Evolutionary conservation across 2,113 vertebrate genomes (phyloP).

Genomic region (Bos javanicus): DNA sequence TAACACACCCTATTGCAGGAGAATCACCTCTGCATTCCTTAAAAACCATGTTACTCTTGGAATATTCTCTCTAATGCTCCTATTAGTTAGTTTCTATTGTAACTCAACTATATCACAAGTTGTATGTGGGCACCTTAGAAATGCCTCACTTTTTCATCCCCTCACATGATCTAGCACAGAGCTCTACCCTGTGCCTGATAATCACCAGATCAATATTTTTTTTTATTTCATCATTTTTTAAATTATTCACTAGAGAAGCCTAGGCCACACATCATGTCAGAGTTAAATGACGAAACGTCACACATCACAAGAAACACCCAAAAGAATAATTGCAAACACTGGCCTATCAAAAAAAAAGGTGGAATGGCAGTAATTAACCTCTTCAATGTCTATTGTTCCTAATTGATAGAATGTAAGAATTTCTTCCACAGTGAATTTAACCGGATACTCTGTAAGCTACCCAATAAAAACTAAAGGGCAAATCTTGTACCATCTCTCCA

Average conservation of each 20-base stretch:
- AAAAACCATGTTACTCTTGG: neutral
- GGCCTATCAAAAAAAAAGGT: neutral
- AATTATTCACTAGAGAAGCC: constrained; percentile 49
- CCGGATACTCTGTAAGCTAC: neutral
- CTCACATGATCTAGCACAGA: neutral
- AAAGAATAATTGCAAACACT: constrained; percentile 35
- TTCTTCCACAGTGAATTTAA: neutral
- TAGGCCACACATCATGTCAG: constrained; percentile 26
- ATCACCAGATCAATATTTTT: constrained; percentile 24
- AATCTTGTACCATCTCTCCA: neutral
- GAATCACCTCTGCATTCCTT: neutral
- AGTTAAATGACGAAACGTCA: constrained; percentile 52
- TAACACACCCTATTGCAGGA: neutral
- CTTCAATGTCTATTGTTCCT: neutral
- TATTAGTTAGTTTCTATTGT: neutral
- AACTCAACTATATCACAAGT: neutral
- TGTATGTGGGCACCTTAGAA: neutral
- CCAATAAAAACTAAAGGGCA: constrained; percentile 5
- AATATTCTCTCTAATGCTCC: neutral
- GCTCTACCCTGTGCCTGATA: neutral
- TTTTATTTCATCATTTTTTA: constrained; percentile 45
- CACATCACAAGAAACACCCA: constrained; percentile 33
- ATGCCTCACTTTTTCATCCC: neutral
- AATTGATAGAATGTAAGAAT: neutral
- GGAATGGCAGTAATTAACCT: constrained; percentile 31